Conservation (phyloP, 2,888 invertebrate species). For the Cephus runcator region DNA sequence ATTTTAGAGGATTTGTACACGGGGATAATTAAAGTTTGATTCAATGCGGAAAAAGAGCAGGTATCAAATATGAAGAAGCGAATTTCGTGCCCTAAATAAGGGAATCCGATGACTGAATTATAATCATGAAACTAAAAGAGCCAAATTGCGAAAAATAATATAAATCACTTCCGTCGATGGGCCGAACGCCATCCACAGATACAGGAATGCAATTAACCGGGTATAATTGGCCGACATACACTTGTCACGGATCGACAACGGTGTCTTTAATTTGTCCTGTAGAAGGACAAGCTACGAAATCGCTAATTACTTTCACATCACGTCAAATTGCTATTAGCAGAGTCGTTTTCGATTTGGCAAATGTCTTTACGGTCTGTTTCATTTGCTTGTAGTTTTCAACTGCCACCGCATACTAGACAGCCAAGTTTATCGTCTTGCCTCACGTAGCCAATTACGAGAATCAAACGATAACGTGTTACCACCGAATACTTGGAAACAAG, state of each 20-base stretch:
- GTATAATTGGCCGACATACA: neutral
- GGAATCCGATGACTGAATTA: neutral
- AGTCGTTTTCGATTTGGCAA: neutral
- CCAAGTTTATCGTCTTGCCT: neutral
- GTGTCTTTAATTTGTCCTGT: neutral
- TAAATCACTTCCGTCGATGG: neutral
- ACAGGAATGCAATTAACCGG: neutral
- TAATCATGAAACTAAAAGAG: neutral
- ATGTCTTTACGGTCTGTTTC: neutral
- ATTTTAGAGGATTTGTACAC: neutral
- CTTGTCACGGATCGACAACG: neutral
- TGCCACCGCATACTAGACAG: neutral
- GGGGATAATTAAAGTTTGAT: neutral
- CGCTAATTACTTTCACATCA: neutral
- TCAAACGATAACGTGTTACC: neutral
- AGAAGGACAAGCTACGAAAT: neutral
- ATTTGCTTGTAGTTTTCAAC: neutral
- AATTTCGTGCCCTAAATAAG: neutral
- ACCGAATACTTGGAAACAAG: neutral
- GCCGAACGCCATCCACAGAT: neutral
- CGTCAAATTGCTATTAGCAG: neutral
- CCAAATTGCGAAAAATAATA: neutral
- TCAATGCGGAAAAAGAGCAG: neutral
- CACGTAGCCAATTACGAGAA: neutral
- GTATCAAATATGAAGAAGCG: neutral